These are phyloP conservation scores for Peucedramus taeniatus DNA, from an alignment of 2,113 vertebrate species.

Conservation along the genomic window DNA sequence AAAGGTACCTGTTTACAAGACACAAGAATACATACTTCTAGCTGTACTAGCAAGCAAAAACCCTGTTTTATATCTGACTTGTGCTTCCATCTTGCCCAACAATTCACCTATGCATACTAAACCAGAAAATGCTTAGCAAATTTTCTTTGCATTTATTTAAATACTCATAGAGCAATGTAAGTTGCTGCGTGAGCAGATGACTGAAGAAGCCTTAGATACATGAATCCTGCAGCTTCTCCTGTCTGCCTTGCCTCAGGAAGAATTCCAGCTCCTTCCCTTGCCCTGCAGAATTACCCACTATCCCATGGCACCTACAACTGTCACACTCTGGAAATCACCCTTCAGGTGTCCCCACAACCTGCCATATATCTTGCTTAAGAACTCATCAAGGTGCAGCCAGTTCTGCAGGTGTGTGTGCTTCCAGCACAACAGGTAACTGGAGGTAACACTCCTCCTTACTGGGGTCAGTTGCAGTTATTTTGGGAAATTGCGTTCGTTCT, in stretches of 20 bases:
- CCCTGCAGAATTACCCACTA: neutral
- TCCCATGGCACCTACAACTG: neutral
- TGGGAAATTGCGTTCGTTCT: neutral
- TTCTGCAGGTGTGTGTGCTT: neutral
- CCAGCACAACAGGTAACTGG: neutral
- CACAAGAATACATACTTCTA: neutral
- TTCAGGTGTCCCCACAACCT: neutral
- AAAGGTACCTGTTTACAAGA: neutral
- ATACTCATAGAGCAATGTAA: neutral
- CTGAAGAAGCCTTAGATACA: neutral
- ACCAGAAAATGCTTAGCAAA: neutral
- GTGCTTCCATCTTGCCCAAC: neutral
- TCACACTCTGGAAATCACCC: rapidly evolving
- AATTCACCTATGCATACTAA: neutral
- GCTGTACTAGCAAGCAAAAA: neutral
- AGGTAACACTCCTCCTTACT: neutral
- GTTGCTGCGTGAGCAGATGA: neutral
- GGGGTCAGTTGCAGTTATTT: neutral
- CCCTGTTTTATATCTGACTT: neutral
- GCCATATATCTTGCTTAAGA: neutral
- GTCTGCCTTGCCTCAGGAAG: neutral
- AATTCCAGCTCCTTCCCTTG: neutral
- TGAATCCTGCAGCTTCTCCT: neutral
- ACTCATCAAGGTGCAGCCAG: neutral
- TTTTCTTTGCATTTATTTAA: neutral